These are phyloP conservation scores for Mongoloraphidia duomilia DNA, from an alignment of 2,888 invertebrate species.

Conservation along the genomic window DNA sequence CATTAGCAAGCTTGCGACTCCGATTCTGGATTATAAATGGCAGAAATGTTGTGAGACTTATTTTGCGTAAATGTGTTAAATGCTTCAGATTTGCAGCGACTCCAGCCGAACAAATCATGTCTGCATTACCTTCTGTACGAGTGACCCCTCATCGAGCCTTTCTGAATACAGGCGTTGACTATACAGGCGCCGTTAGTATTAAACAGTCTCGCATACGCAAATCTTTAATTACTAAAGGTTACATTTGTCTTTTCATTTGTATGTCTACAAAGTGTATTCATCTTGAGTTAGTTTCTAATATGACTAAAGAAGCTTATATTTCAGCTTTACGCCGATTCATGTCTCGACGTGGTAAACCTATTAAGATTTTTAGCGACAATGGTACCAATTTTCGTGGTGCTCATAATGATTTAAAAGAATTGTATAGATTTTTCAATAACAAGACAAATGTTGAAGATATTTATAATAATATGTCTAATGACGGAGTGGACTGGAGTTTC, in stretches of 20 bases:
- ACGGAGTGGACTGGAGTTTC: too few species aligned
- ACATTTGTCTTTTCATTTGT: background rate
- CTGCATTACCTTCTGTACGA: too few species aligned
- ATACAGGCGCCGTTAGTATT: background rate
- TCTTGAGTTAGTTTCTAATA: background rate
- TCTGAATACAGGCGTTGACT: background rate
- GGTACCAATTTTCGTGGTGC: background rate
- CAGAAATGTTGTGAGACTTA: too few species aligned
- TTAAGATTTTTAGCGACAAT: background rate
- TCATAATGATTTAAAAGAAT: background rate
- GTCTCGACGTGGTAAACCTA: background rate
- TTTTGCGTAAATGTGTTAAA: background rate
- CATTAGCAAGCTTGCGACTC: too few species aligned
- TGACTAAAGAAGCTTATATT: background rate
- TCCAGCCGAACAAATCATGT: background rate
- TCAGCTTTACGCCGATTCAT: background rate
- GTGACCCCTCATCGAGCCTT: background rate
- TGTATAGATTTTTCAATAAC: too few species aligned
- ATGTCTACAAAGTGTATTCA: background rate
- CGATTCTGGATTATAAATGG: too few species aligned
- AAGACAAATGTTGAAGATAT: too few species aligned
- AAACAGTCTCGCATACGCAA: background rate
- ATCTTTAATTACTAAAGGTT: too few species aligned
- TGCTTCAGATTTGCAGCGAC: background rate
- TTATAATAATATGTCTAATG: too few species aligned